Percentiles rank a stretch among this genome's conserved stretches.
phyloP scores from a whole-genome alignment of 2,797 vertebrate genomes.

The Danio aesculapii region DNA sequence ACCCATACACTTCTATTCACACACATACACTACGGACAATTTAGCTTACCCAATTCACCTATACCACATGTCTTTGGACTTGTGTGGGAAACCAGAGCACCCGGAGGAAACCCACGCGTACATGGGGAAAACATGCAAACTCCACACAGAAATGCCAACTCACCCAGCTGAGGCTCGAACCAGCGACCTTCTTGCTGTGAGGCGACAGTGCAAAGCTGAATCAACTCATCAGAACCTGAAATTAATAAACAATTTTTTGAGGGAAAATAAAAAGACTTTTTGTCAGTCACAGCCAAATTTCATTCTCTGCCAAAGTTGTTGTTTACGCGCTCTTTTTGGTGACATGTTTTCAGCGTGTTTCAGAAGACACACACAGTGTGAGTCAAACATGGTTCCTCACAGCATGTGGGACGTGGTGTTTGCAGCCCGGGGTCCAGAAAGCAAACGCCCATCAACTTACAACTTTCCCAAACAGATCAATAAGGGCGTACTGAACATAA shows the following conservation, averaged over 20 bases:
- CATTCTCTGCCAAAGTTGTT: slow-evolving; percentile 2
- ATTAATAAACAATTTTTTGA: background rate
- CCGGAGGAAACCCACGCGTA: too few species aligned
- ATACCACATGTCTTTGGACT: too few species aligned
- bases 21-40: too few species aligned
- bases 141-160: too few species aligned
- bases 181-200: too few species aligned
- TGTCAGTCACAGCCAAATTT: slow-evolving; percentile 7
- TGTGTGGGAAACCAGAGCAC: too few species aligned
- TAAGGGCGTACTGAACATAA: background rate
- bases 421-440: background rate
- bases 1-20: too few species aligned
- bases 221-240: too few species aligned
- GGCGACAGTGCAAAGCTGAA: too few species aligned
- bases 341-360: background rate
- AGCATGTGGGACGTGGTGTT: background rate
- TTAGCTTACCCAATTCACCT: too few species aligned
- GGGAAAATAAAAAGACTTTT: background rate
- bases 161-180: too few species aligned
- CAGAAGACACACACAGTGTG: slow-evolving; percentile 1
- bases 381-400: slow-evolving; percentile 24
- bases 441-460: background rate
- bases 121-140: too few species aligned
- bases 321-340: background rate
- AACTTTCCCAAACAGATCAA: slow-evolving; percentile 31